A percentile compares a stretch with the other conserved stretches of the same genome.
Evolutionary conservation across 2,888 invertebrate species (phyloP).

Genomic region (Lypha dubia): DNA sequence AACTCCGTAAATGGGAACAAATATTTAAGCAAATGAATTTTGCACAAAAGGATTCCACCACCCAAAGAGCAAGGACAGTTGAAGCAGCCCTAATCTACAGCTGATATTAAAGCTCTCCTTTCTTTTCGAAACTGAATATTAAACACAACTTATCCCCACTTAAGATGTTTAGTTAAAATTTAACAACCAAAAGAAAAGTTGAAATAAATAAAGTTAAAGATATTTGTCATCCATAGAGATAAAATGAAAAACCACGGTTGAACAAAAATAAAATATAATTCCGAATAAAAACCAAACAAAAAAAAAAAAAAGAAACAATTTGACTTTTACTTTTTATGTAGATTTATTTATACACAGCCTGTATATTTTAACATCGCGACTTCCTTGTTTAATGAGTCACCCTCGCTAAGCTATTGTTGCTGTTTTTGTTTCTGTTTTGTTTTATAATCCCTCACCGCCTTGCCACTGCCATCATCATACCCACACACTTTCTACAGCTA

Average conservation of each 20-base stretch:
- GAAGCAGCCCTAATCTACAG: no score
- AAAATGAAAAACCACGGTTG: background rate
- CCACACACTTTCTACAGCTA: background rate
- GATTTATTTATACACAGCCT: background rate
- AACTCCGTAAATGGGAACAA: no score
- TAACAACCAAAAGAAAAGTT: background rate
- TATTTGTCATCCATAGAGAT: constrained; percentile 9
- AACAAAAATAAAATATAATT: constrained; percentile 13
- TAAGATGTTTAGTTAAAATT: background rate
- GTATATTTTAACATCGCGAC: background rate
- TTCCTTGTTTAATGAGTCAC: constrained; percentile 53
- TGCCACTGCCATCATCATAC: background rate
- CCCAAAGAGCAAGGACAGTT: no score
- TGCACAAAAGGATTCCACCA: no score
- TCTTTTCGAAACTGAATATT: background rate
- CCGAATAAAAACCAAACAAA: no score
- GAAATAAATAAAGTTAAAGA: constrained; percentile 17
- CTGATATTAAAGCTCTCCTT: no score
- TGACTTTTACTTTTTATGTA: constrained; percentile 33
- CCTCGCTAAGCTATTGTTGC: no score
- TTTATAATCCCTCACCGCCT: constrained; percentile 18
- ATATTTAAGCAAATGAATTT: no score
- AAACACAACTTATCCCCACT: background rate
- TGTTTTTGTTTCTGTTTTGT: no score
- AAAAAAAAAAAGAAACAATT: constrained; percentile 14